Percentiles rank a stretch among this genome's conserved stretches.
Evolutionary conservation across 2,797 vertebrate genomes (phyloP).

Genomic region (Heteromormyrus szaboi): DNA sequence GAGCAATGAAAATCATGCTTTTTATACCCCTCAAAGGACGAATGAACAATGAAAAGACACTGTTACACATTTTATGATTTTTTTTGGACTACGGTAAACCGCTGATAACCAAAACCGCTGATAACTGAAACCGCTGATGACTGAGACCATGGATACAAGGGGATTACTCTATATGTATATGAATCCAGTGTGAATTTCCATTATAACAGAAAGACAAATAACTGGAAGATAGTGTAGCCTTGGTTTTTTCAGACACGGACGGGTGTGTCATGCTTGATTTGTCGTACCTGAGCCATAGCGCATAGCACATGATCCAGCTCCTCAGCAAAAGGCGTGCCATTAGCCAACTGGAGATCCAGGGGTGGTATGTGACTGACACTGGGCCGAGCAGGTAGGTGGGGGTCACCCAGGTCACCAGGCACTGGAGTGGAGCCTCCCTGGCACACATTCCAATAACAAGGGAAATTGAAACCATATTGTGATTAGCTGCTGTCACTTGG

Average conservation of each 20-base stretch:
- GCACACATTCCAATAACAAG: constrained; percentile 19
- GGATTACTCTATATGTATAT: background rate
- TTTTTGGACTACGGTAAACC: background rate
- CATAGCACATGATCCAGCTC: constrained; percentile 78
- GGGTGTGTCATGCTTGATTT: background rate
- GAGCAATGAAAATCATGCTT: background rate
- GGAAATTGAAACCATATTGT: background rate
- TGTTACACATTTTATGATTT: background rate
- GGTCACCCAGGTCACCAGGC: constrained; percentile 53
- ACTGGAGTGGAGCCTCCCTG: constrained; percentile 56
- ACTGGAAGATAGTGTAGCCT: background rate
- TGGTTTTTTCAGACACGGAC: background rate
- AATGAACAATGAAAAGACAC: background rate
- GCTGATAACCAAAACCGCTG: background rate
- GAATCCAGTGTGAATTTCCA: background rate
- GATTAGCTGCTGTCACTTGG: background rate
- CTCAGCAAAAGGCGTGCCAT: constrained; percentile 64
- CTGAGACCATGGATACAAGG: background rate
- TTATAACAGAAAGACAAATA: background rate
- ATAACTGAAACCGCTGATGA: background rate
- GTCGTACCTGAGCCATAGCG: constrained; percentile 84
- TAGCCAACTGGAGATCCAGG: constrained; percentile 51
- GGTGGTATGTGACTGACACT: constrained; percentile 62
- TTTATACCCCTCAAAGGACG: background rate
- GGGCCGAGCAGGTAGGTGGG: constrained; percentile 58